These are phyloP conservation scores for Picus viridis DNA, from an alignment of 2,797 vertebrate species.

Conservation along the genomic window DNA sequence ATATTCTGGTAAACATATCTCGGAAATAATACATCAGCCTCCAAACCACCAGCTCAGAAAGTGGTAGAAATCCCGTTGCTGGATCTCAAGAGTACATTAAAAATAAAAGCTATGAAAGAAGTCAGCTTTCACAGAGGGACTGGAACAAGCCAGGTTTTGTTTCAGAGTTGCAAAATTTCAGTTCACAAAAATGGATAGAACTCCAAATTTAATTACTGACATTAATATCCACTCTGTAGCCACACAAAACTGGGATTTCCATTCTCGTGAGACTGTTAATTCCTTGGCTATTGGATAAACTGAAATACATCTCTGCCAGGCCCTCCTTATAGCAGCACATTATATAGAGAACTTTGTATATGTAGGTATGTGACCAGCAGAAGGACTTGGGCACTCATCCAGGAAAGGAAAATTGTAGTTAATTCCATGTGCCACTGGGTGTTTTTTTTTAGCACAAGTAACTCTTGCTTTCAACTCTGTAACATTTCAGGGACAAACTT, in stretches of 20 bases:
- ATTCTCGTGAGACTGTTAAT: background rate
- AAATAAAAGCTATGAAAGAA: conserved; percentile 17
- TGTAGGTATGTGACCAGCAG: background rate
- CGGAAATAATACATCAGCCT: background rate
- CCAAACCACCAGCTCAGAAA: background rate
- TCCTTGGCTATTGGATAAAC: background rate
- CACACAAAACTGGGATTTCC: background rate
- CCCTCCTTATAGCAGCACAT: background rate
- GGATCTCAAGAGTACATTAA: background rate
- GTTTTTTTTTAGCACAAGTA: background rate
- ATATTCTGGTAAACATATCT: background rate
- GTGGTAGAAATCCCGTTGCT: background rate
- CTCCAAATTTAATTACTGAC: background rate
- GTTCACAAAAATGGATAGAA: background rate
- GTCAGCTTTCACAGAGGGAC: background rate
- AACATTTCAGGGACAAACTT: background rate
- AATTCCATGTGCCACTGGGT: background rate
- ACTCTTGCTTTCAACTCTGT: background rate
- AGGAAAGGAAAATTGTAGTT: background rate
- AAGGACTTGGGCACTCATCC: background rate
- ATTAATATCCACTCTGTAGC: background rate
- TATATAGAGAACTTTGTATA: background rate
- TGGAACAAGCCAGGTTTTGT: background rate
- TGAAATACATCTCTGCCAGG: background rate
- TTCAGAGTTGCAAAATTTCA: background rate